Percentiles rank a stretch among this genome's conserved stretches.
Conservation (phyloP, 2,797 vertebrate species). For the Helicolenus hilgendorfi region DNA sequence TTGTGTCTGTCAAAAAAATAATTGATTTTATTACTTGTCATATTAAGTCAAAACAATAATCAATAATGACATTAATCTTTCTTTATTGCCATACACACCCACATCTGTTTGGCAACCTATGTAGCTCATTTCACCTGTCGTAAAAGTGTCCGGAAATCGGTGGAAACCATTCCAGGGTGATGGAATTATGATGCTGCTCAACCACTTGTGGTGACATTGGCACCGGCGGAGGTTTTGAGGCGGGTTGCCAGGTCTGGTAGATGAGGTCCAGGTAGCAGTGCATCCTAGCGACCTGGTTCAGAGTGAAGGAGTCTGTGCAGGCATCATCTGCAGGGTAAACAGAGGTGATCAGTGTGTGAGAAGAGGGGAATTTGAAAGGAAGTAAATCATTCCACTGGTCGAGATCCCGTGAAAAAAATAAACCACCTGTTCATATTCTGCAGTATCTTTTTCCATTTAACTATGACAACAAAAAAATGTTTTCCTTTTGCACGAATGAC, state of each 20-base stretch:
- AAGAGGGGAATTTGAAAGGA: neutral
- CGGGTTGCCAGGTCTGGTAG: conserved; percentile 96
- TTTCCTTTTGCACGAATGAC: conserved; percentile 5
- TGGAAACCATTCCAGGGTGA: conserved; percentile 97
- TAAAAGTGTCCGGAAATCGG: conserved; percentile 97
- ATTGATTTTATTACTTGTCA: neutral
- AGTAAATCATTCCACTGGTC: neutral
- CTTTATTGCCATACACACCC: conserved; percentile 5
- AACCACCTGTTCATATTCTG: neutral
- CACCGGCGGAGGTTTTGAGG: conserved; percentile 93
- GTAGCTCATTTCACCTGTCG: conserved; percentile 94
- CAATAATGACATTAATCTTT: neutral
- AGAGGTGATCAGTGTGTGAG: neutral
- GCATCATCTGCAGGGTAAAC: conserved; percentile 92
- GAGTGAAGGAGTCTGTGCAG: conserved; percentile 98
- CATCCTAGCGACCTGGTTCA: conserved; percentile 99
- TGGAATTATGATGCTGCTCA: conserved; percentile 89
- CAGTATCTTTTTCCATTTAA: neutral
- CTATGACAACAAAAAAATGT: neutral
- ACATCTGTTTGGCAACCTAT: conserved; percentile 23
- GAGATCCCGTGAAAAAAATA: neutral
- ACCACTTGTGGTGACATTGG: conserved; percentile 95
- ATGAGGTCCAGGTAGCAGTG: conserved; percentile 98
- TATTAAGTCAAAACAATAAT: neutral
- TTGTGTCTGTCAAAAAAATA: neutral